Base-by-base conservation (phyloP, 2,888 invertebrate genomes). In the Aphodius granarius region DNA sequence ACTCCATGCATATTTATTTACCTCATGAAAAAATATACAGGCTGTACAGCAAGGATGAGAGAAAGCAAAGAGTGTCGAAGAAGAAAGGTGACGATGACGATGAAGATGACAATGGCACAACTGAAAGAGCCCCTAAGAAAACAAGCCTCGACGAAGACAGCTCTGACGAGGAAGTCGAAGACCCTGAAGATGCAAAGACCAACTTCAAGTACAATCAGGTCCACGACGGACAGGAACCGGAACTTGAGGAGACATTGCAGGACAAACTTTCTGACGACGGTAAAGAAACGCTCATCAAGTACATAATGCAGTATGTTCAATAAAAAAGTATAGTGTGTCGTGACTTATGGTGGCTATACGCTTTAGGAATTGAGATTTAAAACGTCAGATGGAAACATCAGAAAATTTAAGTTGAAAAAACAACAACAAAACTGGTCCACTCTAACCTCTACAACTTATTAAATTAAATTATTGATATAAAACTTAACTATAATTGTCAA, bases 141-240 rank as follows among this genome's bases (percentile, higher is more conserved):
- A 20, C 43, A n/a, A 68, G 83, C 0, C 85, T 85, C 5, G 86
- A 88, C 66, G 87, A 88, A 62, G 85, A 84, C 73, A 92, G 92
- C 79, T 92, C 93, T 0, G 94, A 94, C 78, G 92, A 92, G 77
- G 94, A 94, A 75, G 90, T 88, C 9, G 90, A 91, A 19, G 91
- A 91, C 79, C 88, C 88, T 15, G 91, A 91, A 76, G 89, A 80
- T 87, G 89, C 83, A 78, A 87, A 81, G 88, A 74, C 81, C 15
- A 80, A 82, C 0, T 88, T 79, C 86, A 89, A 84, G 79, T 83
- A 81, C 72, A 78, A 84, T 43, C 79, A 84, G 68, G 79, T 79
- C 64, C 87, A 86, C 66, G 89, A 89, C 76, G 88, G 89, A 77
- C 89, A 89, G 77, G 89, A 89, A 80, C 86, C 87, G 0, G 89